Conservation (phyloP, 2,797 vertebrate genomes). For the Hirundo rustica region DNA sequence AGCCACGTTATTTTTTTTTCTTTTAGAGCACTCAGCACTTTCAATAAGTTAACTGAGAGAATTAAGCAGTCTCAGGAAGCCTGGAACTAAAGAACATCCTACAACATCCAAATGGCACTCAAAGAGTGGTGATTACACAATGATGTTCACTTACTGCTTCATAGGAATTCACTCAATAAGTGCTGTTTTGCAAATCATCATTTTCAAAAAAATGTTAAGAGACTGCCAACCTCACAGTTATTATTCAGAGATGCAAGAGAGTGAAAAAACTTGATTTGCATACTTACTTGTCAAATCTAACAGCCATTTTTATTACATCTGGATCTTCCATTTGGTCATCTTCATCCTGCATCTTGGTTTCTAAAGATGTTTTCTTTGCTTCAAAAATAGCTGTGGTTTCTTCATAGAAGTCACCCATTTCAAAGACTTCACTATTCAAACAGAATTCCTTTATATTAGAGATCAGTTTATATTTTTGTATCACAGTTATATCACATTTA, state of each 20-base stretch:
- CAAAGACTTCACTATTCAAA: conserved; percentile 84
- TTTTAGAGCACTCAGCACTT: not conserved
- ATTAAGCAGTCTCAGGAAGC: not conserved
- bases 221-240: not conserved
- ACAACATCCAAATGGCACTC: not conserved
- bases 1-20: not conserved
- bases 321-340: conserved; percentile 74
- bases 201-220: not conserved
- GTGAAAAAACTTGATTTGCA: not conserved
- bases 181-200: not conserved
- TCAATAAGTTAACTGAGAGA: not conserved
- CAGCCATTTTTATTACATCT: conserved; percentile 85
- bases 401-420: conserved; percentile 82
- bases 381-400: conserved; percentile 76
- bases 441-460: not conserved
- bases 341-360: conserved; percentile 56
- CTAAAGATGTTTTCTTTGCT: conserved; percentile 68
- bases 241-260: not conserved
- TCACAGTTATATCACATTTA: not conserved
- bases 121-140: not conserved
- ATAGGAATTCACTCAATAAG: not conserved
- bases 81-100: not conserved
- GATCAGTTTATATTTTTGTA: not conserved
- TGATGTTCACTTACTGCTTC: not conserved
- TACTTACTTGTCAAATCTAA: conserved; percentile 89